Conservation (phyloP, 92 coral and sea anemone species). For the Porites cylindrica region DNA sequence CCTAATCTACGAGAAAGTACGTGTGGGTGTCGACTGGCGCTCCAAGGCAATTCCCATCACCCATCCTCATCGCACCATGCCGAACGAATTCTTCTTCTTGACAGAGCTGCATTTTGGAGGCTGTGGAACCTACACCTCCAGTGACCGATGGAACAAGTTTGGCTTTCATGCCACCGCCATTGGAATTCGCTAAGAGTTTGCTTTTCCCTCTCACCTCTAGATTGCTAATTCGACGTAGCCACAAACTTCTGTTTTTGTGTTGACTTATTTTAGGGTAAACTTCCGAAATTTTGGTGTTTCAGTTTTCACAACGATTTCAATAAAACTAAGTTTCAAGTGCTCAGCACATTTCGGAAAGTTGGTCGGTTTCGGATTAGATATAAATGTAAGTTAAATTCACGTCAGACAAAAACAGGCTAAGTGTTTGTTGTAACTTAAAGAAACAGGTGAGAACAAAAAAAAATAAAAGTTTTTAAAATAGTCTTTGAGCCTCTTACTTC, state of each 20-base stretch:
- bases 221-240: too few relatives aligned
- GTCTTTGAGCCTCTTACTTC: too few relatives aligned
- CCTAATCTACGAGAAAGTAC: conserved; percentile 36
- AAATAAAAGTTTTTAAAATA: too few relatives aligned
- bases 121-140: conserved; percentile 76
- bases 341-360: too few relatives aligned
- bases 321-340: not conserved
- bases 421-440: too few relatives aligned
- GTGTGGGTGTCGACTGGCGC: conserved; percentile 75
- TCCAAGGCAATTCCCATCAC: conserved; percentile 14
- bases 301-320: too few relatives aligned
- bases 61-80: conserved; percentile 49
- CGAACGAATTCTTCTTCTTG: conserved; percentile 64
- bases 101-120: conserved; percentile 84
- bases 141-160: conserved; percentile 62
- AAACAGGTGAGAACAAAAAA: too few relatives aligned
- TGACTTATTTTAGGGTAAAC: conserved; percentile 21
- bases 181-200: conserved; percentile 60
- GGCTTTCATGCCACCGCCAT: conserved; percentile 60
- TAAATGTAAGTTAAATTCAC: too few relatives aligned
- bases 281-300: too few relatives aligned
- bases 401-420: too few relatives aligned
- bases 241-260: too few relatives aligned
- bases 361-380: too few relatives aligned
- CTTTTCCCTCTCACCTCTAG: not conserved